Conservation (phyloP, 2,797 vertebrate species). For the Sebastiscus albofasciatus region DNA sequence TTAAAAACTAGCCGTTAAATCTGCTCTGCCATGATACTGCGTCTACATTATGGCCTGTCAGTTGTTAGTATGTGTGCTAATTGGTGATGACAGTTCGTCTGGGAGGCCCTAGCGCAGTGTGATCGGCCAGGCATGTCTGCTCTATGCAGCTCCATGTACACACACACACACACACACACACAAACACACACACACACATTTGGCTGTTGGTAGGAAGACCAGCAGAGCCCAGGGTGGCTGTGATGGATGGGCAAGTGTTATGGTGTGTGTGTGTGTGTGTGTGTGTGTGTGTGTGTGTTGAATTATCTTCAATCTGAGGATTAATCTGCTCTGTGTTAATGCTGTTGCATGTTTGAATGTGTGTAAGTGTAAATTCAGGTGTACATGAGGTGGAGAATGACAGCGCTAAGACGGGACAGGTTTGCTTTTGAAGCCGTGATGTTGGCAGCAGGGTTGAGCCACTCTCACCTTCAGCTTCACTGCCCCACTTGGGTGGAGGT, state of each 20-base stretch:
- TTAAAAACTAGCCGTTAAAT: not conserved
- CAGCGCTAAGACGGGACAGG: not conserved
- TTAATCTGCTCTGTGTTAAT: slow-evolving; percentile 1
- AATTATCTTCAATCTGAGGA: not conserved
- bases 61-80: slow-evolving; percentile 53
- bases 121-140: slow-evolving; percentile 50
- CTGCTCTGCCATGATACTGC: slow-evolving; percentile 5
- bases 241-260: slow-evolving; percentile 40
- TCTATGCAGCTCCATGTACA: not conserved
- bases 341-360: not conserved
- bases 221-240: slow-evolving; percentile 22
- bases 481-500: slow-evolving; percentile 58
- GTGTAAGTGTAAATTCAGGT: not conserved
- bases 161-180: not conserved
- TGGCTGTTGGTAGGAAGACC: slow-evolving; percentile 16
- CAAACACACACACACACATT: slow-evolving; percentile 2
- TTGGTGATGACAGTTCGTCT: slow-evolving; percentile 61
- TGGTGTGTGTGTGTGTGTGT: not conserved
- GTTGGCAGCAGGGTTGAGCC: slow-evolving; percentile 46
- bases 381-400: not conserved
- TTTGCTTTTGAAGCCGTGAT: slow-evolving; percentile 32
- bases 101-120: slow-evolving; percentile 36
- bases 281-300: not conserved
- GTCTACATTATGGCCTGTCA: slow-evolving; percentile 48
- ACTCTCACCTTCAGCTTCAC: slow-evolving; percentile 71